Conservation (phyloP, 2,888 invertebrate species). For the Anarsia innoxiella region DNA sequence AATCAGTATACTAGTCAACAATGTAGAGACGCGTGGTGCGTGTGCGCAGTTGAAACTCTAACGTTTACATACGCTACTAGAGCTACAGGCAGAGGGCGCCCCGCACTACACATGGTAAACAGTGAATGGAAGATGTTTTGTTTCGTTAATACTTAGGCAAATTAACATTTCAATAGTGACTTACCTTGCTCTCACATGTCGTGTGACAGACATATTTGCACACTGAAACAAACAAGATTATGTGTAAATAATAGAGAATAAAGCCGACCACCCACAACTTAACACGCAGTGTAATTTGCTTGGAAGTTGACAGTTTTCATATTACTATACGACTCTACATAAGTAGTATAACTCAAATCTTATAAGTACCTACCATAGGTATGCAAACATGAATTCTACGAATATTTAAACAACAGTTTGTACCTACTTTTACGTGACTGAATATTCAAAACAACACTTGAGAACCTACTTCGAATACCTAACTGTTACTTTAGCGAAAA, state of each 20-base stretch:
- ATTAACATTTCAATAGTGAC: slow-evolving; percentile 26
- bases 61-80: not conserved
- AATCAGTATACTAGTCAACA: not conserved
- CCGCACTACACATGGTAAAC: not conserved
- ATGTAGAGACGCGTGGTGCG: slow-evolving; percentile 12
- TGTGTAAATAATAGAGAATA: slow-evolving; percentile 10
- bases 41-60: not conserved
- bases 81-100: slow-evolving; percentile 2
- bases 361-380: too few relatives aligned
- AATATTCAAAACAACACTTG: too few relatives aligned
- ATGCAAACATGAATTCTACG: too few relatives aligned
- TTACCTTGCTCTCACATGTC: slow-evolving; percentile 85
- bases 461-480: too few relatives aligned
- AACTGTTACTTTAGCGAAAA: too few relatives aligned
- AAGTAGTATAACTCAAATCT: too few relatives aligned
- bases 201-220: slow-evolving; percentile 89
- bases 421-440: too few relatives aligned
- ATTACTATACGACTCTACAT: too few relatives aligned
- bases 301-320: too few relatives aligned
- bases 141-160: not conserved
- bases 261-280: too few relatives aligned
- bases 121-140: not conserved
- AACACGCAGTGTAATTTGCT: too few relatives aligned
- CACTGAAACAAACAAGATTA: slow-evolving; percentile 77
- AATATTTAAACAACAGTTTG: too few relatives aligned